Evolutionary conservation across 2,113 vertebrate species (phyloP).

Genomic region (Catagonus wagneri): DNA sequence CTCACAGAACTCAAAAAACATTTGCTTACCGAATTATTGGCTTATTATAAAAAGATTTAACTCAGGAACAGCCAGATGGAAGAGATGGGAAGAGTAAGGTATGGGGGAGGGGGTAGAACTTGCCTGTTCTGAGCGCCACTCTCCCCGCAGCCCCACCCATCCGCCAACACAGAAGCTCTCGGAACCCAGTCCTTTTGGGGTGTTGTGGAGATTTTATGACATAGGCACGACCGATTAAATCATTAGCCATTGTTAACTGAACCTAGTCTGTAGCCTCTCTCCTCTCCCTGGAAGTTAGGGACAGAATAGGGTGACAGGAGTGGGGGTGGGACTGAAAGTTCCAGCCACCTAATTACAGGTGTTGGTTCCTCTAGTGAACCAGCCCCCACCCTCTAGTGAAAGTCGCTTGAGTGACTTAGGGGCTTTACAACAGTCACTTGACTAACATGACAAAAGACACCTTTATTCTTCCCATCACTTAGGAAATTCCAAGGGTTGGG

Average conservation of each 20-base stretch:
- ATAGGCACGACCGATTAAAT: not conserved
- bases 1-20: not conserved
- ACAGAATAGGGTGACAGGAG: not conserved
- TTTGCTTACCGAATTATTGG: not conserved
- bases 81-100: not conserved
- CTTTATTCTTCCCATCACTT: not conserved
- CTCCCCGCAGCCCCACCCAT: not conserved
- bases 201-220: not conserved
- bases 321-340: not conserved
- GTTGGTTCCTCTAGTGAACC: not conserved
- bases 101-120: fast-evolving
- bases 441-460: not conserved
- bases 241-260: not conserved
- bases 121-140: not conserved
- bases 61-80: not conserved
- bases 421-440: not conserved
- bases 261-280: not conserved
- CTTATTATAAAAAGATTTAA: not conserved
- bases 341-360: not conserved
- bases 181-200: not conserved
- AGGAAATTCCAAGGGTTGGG: not conserved
- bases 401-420: not conserved
- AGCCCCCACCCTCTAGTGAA: not conserved
- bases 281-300: not conserved
- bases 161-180: not conserved